Evolutionary conservation across 2,888 invertebrate species (phyloP), one percentile per base, ranked within the genome.

Genomic region (Creontiades dilutus): DNA sequence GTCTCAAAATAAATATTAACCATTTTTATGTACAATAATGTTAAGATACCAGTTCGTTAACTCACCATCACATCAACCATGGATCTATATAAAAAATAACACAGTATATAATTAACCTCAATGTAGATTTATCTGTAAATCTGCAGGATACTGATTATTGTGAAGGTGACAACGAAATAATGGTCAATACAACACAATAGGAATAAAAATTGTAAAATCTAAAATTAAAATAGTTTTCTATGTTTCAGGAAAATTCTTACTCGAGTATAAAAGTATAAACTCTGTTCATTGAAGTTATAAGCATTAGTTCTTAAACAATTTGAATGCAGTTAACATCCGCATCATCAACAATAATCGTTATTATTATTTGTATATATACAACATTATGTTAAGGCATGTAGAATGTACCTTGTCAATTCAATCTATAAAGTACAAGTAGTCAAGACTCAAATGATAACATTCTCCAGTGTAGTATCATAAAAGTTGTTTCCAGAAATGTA

Each of bases 241-340:
- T 82, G 52, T 52, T 82, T 82, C 82, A 48, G n/a, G 52, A 82
- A 82, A 47, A 19, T 82, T 82, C 85, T 85, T 57, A 14, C 61
- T 55, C 85, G 16, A 61, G 88, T 88, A 88, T 78, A 88, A 88
- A 88, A 88, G 78, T 88, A 88, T 78, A 88, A 88, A 88, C 80
- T 88, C 88, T 88, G 78, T 52, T 55, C 23, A 12, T 27, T 82
- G 27, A 82, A 82, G 27, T 82, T 47, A 47, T 14, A 82, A 52
- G n/a, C 7, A 68, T 68, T 68, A 68, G 68, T 68, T 68, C 68
- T 19, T 52, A 23, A 52, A 52, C 48, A 82, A 52, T 27, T 82
- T 52, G 14, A 82, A 52, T 27, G 52, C 52, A 52, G 52, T 47
- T 19, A 27, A 12, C 19, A 52, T 82, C 82, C n/a, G 52, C 47